Evolutionary conservation across 2,888 invertebrate genomes (phyloP), one percentile per base, ranked within the genome.

Genomic region (Onthophagus sagittarius): DNA sequence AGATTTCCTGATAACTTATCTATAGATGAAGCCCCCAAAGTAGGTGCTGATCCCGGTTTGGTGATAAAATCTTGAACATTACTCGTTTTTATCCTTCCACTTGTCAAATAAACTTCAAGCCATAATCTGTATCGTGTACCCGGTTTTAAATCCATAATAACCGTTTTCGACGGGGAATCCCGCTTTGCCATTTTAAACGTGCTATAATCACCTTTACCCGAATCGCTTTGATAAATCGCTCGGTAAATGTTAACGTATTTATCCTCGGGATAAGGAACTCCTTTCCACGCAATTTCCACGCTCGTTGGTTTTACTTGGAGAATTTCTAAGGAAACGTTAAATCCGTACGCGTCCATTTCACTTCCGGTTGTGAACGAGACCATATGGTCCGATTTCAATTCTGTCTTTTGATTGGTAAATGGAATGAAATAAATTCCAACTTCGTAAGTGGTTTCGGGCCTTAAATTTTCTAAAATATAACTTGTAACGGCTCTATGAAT

Each of bases 211-310:
- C 94, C 91, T 79, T 92, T 92, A 62, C 91, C 92, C 9, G 89
- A 88, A 81, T 92, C 93, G 80, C 91, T 92, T 83, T 93, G 92
- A 83, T 93, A 93, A 77, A 95, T 94, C 0, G 94, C 94, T 72
- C 95, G 89, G 86, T 94, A 96, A 80, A 96, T 94, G 78, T 95
- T 93, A 70, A 96, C 94, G 86, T 93, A 96, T 83, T 96, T 94
- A 83, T 96, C 95, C 76, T 95, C 93, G 0, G 96, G 96, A 78
- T 93, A 91, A 0, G 96, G 96, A 0, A 96, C 92, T 0, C 96
- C 96, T 70, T 87, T 90, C 94, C 95, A 96, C 4, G 89, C 88
- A 5, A 96, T 88, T 80, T 94, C 94, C 0, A 93, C 92, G 7
- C 92, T 92, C 71, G 90, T 91, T 0, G 94, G 88, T 77, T 94